Evolutionary conservation across 2,113 vertebrate species (phyloP), one percentile per base, ranked within the genome.

Genomic region (Archocentrus centrarchus): DNA sequence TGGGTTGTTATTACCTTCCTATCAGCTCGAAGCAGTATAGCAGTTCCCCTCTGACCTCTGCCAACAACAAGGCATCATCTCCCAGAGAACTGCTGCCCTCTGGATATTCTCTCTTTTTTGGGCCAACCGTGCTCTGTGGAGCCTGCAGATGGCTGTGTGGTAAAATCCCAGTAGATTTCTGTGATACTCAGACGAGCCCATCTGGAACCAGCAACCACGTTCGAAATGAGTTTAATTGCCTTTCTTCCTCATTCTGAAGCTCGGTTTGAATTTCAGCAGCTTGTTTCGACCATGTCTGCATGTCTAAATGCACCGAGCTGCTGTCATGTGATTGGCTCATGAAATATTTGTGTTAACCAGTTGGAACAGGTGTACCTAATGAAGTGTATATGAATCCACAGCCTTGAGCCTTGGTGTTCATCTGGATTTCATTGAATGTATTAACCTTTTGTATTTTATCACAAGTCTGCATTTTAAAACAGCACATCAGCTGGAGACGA

Each of bases 321-420:
- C 0, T 50, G 44, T 30, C 2, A 1, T 50, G 24, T 13, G 17
- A 70, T 50, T 50, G 66, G 66, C 41, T 70, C 24, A 30, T 30
- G 24, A 44, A 50, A 30, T 4, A 70, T 3, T 70, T 15, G 47
- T 7, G 3, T 30, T 50, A 68, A 0, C 0, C 1, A 18, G 39
- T 50, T 50, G 24, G 24, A 70, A 70, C 66, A 50, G 66, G 50
- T 53, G 15, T 70, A 50, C 1, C 3, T 30, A 50, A 70, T 70
- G 47, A 70, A 70, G 44, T 1, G 41, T 7, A 47, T 20, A 20
- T 73, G 55, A 68, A 81, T 62, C 84, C 84, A 44, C 80, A 53
- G 86, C 81, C 73, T n/a, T 64, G 24, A 88, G 84, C 24, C 24
- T 24, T 14, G 41, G 11, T 59, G 82, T 76, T 87, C 73, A 44